A percentile compares a stretch with the other conserved stretches of the same genome.
These are phyloP conservation scores for Papilio demoleus DNA, from an alignment of 2,888 invertebrate species.

Conservation along the genomic window DNA sequence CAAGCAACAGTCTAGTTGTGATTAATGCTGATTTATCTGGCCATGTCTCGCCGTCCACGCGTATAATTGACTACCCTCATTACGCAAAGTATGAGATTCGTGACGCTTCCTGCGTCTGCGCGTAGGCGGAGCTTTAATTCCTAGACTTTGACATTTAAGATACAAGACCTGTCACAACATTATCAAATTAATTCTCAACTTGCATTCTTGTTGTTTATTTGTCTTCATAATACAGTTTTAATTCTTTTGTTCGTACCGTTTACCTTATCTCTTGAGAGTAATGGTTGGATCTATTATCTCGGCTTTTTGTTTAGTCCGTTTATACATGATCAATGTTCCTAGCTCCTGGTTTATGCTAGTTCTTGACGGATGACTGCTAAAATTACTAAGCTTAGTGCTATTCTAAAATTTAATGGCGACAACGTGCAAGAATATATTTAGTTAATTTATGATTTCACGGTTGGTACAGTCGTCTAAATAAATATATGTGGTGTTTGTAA, in stretches of 20 bases:
- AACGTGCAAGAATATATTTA: slow-evolving; percentile 35
- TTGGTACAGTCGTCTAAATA: slow-evolving; percentile 15
- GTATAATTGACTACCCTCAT: slow-evolving; percentile 59
- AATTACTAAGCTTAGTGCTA: slow-evolving; percentile 30
- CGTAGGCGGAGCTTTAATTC: slow-evolving; percentile 44
- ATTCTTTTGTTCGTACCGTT: too few relatives aligned
- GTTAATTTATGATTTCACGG: slow-evolving; percentile 35
- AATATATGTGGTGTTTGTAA: not conserved
- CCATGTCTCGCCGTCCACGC: slow-evolving; percentile 43
- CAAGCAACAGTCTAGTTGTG: slow-evolving; percentile 30
- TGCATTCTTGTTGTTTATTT: too few relatives aligned
- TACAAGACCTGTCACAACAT: not conserved
- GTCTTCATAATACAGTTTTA: too few relatives aligned
- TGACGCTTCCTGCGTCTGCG: slow-evolving; percentile 48
- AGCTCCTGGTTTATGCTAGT: slow-evolving; percentile 36
- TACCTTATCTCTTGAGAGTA: too few relatives aligned
- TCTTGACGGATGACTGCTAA: slow-evolving; percentile 36
- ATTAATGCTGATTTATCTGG: slow-evolving; percentile 37
- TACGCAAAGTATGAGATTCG: slow-evolving; percentile 56
- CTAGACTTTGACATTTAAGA: not conserved
- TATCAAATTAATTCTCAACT: too few relatives aligned
- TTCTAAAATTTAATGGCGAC: slow-evolving; percentile 36
- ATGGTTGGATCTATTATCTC: not conserved
- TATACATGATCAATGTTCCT: slow-evolving; percentile 26
- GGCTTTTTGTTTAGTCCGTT: slow-evolving; percentile 27